Percentiles rank a stretch among this genome's conserved stretches.
Conservation (phyloP, 2,113 vertebrate species). For the Tachysurus vachellii region DNA sequence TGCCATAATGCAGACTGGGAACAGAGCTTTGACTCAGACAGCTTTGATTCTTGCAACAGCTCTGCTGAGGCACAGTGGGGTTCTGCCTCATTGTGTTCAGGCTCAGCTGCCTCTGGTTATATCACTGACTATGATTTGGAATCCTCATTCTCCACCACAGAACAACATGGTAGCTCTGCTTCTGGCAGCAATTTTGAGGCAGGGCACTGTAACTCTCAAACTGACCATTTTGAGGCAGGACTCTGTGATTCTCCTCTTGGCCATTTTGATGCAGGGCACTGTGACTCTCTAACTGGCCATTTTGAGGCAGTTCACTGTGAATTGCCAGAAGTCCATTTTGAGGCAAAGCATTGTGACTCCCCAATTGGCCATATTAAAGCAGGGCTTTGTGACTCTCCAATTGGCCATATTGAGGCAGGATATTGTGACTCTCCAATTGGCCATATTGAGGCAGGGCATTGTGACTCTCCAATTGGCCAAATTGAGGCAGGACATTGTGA, state of each 20-base stretch:
- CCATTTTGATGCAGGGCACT: no score
- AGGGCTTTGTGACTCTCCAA: neutral
- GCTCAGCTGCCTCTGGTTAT: conserved; percentile 20
- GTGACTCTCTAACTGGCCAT: no score
- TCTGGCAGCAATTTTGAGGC: neutral
- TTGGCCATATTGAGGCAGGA: no score
- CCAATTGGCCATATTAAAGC: no score
- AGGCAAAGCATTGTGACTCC: no score
- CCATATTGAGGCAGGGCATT: neutral
- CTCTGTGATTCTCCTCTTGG: no score
- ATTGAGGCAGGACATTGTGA: neutral
- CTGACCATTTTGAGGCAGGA: neutral
- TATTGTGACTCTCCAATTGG: neutral
- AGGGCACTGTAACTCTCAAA: neutral
- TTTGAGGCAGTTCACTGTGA: no score
- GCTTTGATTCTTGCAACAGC: neutral
- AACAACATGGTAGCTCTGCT: conserved; percentile 16
- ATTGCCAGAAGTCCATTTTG: no score
- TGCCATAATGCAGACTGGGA: conserved; percentile 36
- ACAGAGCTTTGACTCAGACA: conserved; percentile 30
- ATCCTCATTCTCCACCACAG: conserved; percentile 27
- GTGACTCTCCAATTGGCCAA: neutral
- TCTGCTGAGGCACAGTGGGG: conserved; percentile 10
- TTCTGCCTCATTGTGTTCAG: conserved; percentile 28
- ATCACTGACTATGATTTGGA: conserved; percentile 13